These are phyloP conservation scores for Archips xylosteana DNA, from an alignment of 2,888 invertebrate genomes.

Conservation along the genomic window DNA sequence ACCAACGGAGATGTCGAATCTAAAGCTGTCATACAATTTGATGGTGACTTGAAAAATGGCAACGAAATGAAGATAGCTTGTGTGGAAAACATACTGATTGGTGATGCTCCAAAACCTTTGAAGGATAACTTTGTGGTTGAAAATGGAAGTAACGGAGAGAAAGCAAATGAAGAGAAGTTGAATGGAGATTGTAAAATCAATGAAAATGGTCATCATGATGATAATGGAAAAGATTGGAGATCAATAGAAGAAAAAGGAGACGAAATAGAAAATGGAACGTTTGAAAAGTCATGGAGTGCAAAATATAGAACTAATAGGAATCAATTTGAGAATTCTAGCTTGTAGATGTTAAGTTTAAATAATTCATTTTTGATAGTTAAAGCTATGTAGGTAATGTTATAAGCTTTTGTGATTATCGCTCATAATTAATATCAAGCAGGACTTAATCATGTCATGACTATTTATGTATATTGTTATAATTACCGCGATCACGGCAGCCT, in stretches of 20 bases:
- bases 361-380: too few relatives aligned
- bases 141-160: constrained; percentile 20
- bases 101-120: background rate
- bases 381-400: too few relatives aligned
- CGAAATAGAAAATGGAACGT: constrained; percentile 43
- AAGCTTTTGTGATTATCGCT: too few relatives aligned
- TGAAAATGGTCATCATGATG: constrained; percentile 16
- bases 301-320: constrained; percentile 57
- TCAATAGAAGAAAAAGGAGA: constrained; percentile 45
- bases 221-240: constrained; percentile 40
- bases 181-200: constrained; percentile 4
- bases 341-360: constrained; percentile 49
- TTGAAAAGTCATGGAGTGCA: constrained; percentile 56
- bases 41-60: background rate
- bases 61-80: background rate
- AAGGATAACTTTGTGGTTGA: constrained; percentile 1
- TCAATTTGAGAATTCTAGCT: constrained; percentile 65
- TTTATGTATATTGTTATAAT: too few relatives aligned
- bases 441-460: too few relatives aligned
- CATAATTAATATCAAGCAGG: too few relatives aligned
- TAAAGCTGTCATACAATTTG: background rate
- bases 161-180: background rate
- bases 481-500: too few relatives aligned
- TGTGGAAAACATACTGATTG: background rate
- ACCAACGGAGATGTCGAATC: background rate